Percentiles rank a stretch among this genome's conserved stretches.
These are phyloP conservation scores for Tachuris rubrigastra DNA, from an alignment of 2,113 vertebrate species.

Conservation along the genomic window DNA sequence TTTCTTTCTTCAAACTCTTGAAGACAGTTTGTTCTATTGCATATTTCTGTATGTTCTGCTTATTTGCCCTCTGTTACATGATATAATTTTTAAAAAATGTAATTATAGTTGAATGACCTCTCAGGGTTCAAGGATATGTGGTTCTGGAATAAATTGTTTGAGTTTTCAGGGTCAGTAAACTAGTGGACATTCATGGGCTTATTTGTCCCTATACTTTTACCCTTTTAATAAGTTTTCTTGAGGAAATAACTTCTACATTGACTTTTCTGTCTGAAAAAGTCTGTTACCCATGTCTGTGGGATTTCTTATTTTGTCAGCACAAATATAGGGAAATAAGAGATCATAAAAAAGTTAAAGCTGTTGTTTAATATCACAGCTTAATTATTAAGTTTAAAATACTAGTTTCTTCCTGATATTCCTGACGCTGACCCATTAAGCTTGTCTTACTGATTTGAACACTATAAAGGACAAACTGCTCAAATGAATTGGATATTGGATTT, in stretches of 20 bases:
- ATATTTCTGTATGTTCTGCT: not conserved
- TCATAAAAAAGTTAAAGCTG: not conserved
- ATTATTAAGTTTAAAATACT: not conserved
- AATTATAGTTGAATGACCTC: not conserved
- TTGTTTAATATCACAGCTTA: not conserved
- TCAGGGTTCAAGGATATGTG: not conserved
- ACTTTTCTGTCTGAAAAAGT: not conserved
- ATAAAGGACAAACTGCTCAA: not conserved
- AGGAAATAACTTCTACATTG: not conserved
- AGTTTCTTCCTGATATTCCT: not conserved
- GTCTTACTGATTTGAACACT: not conserved
- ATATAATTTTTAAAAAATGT: not conserved
- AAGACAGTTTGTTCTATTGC: not conserved
- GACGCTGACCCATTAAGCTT: not conserved
- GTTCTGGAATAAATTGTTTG: not conserved
- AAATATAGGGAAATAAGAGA: not conserved
- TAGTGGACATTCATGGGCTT: not conserved
- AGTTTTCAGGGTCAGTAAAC: not conserved
- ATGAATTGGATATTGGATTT: not conserved
- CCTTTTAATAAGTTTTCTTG: not conserved
- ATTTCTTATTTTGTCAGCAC: not conserved
- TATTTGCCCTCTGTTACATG: not conserved
- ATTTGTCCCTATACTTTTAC: not conserved
- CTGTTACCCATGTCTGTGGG: not conserved
- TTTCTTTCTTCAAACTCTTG: not conserved